Evolutionary conservation across 2,888 invertebrate genomes (phyloP), one percentile per base, ranked within the genome.

Genomic region (Drosophila ustulata): DNA sequence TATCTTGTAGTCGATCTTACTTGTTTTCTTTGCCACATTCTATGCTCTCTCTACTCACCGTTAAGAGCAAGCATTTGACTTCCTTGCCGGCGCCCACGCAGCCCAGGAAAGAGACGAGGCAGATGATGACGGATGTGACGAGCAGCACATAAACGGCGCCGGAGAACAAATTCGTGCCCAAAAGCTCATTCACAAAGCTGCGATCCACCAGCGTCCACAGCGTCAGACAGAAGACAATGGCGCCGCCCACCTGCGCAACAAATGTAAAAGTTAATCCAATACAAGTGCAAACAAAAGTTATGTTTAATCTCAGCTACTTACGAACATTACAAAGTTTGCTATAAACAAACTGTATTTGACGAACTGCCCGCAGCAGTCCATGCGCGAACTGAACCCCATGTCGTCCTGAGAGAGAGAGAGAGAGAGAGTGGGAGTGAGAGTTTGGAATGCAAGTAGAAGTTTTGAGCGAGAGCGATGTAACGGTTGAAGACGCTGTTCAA

Each of bases 81-180:
- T 98, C 98, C 91, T 96, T 97, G 49, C 97, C 95, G n/a, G 98
- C 97, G 47, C 98, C 98, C 89, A 97, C 94, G 92, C 98, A 98
- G 64, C 98, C 98, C 72, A 98, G 94, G 92, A 98, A 96, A 8
- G 98, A 96, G 58, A 98, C 94, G 72, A 98, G 90, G 85, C 97
- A 95, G 69, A 97, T 95, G 70, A 97, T 93, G 34, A 95, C 94
- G 5, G 98, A 98, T 67, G 96, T 96, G 25, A 95, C 95, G 55
- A 98, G 95, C 72, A 98, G 93, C 66, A 98, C 96, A 88, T 95
- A 96, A 43, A 98, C 95, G 0, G 98, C 96, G 28, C 97, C 97
- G 55, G 96, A 95, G 92, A 97, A 97, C 88, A 98, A 94, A 93
- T 97, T 96, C 86, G 96, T 97, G 66, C 97, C 97, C 76, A 98